A percentile compares a stretch with the other conserved stretches of the same genome.
Evolutionary conservation across 2,888 invertebrate species (phyloP).

Genomic region (Patella caerulea): DNA sequence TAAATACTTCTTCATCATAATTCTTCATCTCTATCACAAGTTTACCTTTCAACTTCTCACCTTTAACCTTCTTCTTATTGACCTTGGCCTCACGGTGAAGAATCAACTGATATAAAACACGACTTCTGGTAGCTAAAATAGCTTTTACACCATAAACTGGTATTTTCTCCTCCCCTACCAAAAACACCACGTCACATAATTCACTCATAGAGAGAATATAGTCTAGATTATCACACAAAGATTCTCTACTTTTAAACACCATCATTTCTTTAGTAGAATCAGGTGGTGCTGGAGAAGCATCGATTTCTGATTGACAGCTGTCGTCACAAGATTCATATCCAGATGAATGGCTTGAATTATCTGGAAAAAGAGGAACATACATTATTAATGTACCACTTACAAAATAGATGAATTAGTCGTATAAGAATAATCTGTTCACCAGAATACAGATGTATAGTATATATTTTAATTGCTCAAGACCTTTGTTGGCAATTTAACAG

Average conservation of each 20-base stretch:
- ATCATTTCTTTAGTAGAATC: background rate
- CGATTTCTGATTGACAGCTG: background rate
- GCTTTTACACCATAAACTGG: conserved; percentile 7
- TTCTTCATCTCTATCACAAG: background rate
- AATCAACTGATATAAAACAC: conserved; percentile 1
- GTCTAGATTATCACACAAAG: background rate
- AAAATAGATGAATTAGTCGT: background rate
- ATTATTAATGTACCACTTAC: background rate
- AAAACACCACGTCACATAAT: background rate
- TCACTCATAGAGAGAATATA: background rate
- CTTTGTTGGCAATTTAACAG: background rate
- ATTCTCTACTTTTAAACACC: conserved; percentile 7
- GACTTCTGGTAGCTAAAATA: background rate
- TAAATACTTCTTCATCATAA: conserved; percentile 4
- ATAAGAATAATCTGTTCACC: background rate
- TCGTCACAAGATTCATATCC: conserved; percentile 6
- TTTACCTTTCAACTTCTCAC: background rate
- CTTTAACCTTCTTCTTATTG: background rate
- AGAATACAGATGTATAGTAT: background rate
- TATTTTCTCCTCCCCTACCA: background rate
- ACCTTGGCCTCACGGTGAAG: background rate
- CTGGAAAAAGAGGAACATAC: background rate
- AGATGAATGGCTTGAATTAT: background rate
- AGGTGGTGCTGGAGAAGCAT: background rate
- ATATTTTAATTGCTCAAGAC: background rate